Base-by-base conservation (phyloP, 2,888 invertebrate genomes). In the Drosophila ezoana region DNA sequence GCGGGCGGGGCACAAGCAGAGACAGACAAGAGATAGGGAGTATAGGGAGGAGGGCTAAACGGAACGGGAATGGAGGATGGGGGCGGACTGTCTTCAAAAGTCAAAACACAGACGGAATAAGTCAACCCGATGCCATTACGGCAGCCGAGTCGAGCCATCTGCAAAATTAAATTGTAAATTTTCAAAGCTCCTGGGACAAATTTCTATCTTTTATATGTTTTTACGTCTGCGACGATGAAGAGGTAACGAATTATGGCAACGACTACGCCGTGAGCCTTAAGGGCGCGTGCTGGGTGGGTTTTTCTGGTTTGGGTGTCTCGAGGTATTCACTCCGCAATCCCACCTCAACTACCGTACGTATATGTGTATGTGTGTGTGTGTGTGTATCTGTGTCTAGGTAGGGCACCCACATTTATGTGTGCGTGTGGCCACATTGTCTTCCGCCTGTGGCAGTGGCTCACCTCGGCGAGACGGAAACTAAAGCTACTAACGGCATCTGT, bases 101-200 rank as follows among this genome's bases (percentile, higher is more conserved):
- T 63, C 63, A 66, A 64, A 75, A 64, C 60, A 64, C 75, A 76
- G 76, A 76, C 61, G 23, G 60, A 57, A 71, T 51, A 64, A 69
- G 56, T 63, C 58, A 69, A 59, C 69, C 59, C 48, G 72, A 38
- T 72, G 71, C 60, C 70, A 70, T 72, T 71, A 70, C 32, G 54
- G 53, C 45, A 51, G 64, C 59, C 45, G 38, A 53, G 70, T 53
- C 47, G 72, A 82, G 58, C 65, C 85, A 85, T 85, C 77, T 87
- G 76, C 73, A 74, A 81, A 82, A 87, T 87, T 70, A 87, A 87
- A 87, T 84, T 84, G 84, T 87, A 87, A 87, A 87, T 84, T 87
- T 71, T 72, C 66, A 79, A 85, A 64, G 79, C 84, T 87, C 87
- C 66, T 79, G 87, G 87, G 84, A 84, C 76, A 72, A 85, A 84